These are phyloP conservation scores for Ceuthmochares aereus DNA, from an alignment of 2,113 vertebrate species.

Conservation along the genomic window DNA sequence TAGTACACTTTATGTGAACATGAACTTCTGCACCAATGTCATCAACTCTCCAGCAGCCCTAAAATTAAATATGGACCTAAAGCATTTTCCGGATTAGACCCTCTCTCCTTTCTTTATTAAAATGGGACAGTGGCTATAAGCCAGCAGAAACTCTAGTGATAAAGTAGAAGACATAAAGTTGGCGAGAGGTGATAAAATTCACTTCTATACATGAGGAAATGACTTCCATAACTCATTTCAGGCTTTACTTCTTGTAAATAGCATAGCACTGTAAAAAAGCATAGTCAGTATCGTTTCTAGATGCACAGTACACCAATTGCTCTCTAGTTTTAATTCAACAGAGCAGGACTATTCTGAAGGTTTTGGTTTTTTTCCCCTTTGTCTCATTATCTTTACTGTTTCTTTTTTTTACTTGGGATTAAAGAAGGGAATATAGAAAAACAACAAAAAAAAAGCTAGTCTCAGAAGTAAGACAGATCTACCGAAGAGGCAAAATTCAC, in stretches of 20 bases:
- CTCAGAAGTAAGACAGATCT: constrained; percentile 1
- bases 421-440: background rate
- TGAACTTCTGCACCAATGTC: background rate
- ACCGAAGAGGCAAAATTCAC: constrained; percentile 28
- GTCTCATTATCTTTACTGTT: background rate
- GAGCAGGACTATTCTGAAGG: background rate
- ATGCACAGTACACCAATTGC: background rate
- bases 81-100: constrained; percentile 12
- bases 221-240: constrained; percentile 63
- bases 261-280: constrained; percentile 17
- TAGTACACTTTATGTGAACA: background rate
- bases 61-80: constrained; percentile 41
- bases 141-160: constrained; percentile 57
- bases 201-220: constrained; percentile 58
- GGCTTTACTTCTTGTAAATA: constrained; percentile 60
- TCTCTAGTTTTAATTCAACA: background rate
- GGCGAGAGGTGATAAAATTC: constrained; percentile 67
- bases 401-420: background rate
- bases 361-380: background rate
- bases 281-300: background rate
- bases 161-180: constrained; percentile 68
- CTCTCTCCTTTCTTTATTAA: constrained; percentile 58
- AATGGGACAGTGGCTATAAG: constrained; percentile 55
- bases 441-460: background rate
- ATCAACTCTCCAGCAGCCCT: constrained; percentile 24